These are phyloP conservation scores for Myotis lucifugus DNA, from an alignment of 2,113 vertebrate genomes.

Conservation along the genomic window DNA sequence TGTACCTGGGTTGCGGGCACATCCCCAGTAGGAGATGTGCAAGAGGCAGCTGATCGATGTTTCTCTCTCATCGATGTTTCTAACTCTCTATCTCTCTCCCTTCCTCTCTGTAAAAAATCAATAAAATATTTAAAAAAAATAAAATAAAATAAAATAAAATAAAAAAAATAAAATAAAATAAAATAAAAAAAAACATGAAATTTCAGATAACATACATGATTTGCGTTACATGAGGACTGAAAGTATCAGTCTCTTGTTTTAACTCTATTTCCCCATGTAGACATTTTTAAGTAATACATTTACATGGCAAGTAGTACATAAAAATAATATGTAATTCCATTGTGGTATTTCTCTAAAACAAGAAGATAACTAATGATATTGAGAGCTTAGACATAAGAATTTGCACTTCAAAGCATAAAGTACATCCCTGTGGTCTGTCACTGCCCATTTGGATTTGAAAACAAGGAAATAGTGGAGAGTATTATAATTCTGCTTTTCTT, in stretches of 20 bases:
- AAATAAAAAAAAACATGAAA: background rate
- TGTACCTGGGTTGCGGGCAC: too few species aligned
- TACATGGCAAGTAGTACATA: conserved; percentile 15
- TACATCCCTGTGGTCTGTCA: conserved; percentile 26
- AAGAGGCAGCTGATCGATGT: too few species aligned
- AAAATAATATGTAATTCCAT: conserved; percentile 40
- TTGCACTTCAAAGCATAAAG: conserved; percentile 49
- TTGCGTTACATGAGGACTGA: conserved; percentile 28
- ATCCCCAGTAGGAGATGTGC: too few species aligned
- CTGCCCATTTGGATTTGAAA: conserved; percentile 59
- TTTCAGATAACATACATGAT: conserved; percentile 39
- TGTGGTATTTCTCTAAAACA: conserved; percentile 31
- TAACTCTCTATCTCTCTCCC: too few species aligned
- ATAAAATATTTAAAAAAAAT: too few species aligned
- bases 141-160: too few species aligned
- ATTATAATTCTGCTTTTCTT: conserved; percentile 59
- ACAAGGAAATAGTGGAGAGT: conserved; percentile 36
- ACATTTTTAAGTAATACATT: conserved; percentile 27
- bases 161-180: too few species aligned
- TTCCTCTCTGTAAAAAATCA: too few species aligned
- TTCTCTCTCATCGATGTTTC: too few species aligned
- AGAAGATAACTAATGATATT: background rate
- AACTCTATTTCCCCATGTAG: conserved; percentile 54
- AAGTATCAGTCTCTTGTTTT: background rate
- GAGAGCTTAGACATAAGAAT: conserved; percentile 47